Evolutionary conservation across 23 tunicate species (phyloP).

Genomic region (Aplidium turbinatum): DNA sequence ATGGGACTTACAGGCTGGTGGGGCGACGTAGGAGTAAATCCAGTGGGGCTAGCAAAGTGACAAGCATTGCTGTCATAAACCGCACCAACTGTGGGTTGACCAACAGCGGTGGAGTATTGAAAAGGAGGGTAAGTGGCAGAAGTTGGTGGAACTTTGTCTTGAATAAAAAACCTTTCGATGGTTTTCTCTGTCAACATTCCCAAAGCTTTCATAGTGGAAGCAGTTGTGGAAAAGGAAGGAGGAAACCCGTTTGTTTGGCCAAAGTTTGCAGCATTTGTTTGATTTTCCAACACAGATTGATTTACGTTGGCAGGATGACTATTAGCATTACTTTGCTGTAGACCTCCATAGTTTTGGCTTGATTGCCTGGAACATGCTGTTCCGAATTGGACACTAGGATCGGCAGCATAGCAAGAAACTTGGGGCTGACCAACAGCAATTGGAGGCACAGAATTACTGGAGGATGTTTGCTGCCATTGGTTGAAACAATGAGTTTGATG

Average conservation of each 20-base stretch:
- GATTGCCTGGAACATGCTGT: too few relatives aligned
- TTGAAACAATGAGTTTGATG: not conserved
- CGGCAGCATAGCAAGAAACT: too few relatives aligned
- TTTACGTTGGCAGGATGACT: too few relatives aligned
- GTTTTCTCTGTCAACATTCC: constrained; percentile 52
- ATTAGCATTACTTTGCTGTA: too few relatives aligned
- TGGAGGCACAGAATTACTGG: too few relatives aligned
- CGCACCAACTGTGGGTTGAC: too few relatives aligned
- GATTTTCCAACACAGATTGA: too few relatives aligned
- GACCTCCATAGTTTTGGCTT: too few relatives aligned
- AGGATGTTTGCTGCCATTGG: too few relatives aligned
- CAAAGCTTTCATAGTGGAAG: constrained; percentile 59
- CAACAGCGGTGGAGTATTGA: not conserved
- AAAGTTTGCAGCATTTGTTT: not conserved
- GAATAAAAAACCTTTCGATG: constrained; percentile 40
- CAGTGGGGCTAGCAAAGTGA: not conserved
- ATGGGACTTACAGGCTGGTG: not conserved
- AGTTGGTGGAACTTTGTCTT: not conserved
- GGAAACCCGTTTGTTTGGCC: constrained; percentile 3
- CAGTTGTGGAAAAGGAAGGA: not conserved
- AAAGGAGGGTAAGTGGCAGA: not conserved
- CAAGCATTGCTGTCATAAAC: not conserved
- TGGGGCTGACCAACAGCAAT: too few relatives aligned
- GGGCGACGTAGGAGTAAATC: not conserved
- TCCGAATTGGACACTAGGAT: too few relatives aligned